Conservation (phyloP, 1,140 invertebrate species). For the Atta colombica region DNA sequence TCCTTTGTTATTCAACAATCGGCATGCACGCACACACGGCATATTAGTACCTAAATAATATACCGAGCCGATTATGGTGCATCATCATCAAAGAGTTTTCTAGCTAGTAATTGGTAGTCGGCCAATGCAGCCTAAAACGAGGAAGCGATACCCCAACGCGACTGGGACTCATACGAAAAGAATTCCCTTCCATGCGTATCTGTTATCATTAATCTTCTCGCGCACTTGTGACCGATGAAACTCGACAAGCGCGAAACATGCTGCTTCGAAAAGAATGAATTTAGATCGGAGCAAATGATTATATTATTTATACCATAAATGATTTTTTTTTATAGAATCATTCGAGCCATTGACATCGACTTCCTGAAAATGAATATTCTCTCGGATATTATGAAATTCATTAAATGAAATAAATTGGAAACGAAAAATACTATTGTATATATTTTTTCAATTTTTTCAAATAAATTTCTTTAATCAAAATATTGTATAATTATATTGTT, state of each 20-base stretch:
- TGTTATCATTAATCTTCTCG: conserved; percentile 62
- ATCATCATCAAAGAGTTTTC: conserved; percentile 79
- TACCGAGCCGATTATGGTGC: conserved; percentile 66
- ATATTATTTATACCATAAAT: background rate
- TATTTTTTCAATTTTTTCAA: background rate
- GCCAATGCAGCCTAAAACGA: conserved; percentile 36
- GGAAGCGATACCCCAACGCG: conserved; percentile 56
- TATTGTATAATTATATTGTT: background rate
- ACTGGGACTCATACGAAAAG: conserved; percentile 38
- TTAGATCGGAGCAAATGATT: conserved; percentile 13
- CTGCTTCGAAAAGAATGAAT: background rate
- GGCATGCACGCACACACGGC: conserved; percentile 44
- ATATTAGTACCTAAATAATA: conserved; percentile 71
- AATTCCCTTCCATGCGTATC: conserved; percentile 51
- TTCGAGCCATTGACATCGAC: background rate
- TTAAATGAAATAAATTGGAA: background rate
- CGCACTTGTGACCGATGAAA: background rate
- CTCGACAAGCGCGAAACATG: conserved; percentile 1
- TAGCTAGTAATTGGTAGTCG: conserved; percentile 78
- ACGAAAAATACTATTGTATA: background rate
- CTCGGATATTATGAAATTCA: no score
- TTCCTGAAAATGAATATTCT: background rate
- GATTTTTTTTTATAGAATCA: background rate
- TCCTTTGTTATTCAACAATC: conserved; percentile 76
- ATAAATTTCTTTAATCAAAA: background rate